Base-by-base conservation (phyloP, 2,797 vertebrate genomes). In the Botia kubotai region DNA sequence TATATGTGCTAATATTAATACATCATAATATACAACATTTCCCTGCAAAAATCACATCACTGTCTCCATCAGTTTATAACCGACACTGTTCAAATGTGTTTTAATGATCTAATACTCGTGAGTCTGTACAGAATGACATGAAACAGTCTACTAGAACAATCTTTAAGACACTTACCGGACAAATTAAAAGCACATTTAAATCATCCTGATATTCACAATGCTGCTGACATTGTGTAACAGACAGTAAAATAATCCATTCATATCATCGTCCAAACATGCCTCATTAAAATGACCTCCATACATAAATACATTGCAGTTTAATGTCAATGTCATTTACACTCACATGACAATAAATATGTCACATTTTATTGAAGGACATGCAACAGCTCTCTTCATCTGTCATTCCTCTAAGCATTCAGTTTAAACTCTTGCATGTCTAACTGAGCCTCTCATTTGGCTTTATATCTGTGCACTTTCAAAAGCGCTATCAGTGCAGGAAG, bases 381-480 rank as follows among this genome's bases (percentile, higher is more conserved):
- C 3, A 36, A 3, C 33, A 36, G 6, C 33, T 2, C 33, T 36
- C 33, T 36, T 36, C 1, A 36, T 36, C 33, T 36, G 33, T 36
- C 6, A 6, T 36, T 36, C 33, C 33, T 36, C 33, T 36, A 4
- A 4, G 33, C 33, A 36, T 36, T 36, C 33, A 36, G 6, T 4
- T 36, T 36, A 36, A 10, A 11, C 16, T n/a, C 23, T 66, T 60
- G 33, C 58, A 6, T 11, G 3, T 58, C 5, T 21, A 43, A 39
- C 0, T 0, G 26, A 3, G 6, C 52, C 19, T 0, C 0, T 21
- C 7, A n/a, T 4, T 29, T 72, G 13, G 5, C 69, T 79, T 65
- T 79, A 21, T 13, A 29, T 72, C n/a, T 53, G 5, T 63, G 36
- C 36, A 46, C 75, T 57, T 55, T 67, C 48, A 76, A 66, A 77